phyloP scores from a whole-genome alignment of 2,113 vertebrate genomes.

The Spermophilus dauricus region DNA sequence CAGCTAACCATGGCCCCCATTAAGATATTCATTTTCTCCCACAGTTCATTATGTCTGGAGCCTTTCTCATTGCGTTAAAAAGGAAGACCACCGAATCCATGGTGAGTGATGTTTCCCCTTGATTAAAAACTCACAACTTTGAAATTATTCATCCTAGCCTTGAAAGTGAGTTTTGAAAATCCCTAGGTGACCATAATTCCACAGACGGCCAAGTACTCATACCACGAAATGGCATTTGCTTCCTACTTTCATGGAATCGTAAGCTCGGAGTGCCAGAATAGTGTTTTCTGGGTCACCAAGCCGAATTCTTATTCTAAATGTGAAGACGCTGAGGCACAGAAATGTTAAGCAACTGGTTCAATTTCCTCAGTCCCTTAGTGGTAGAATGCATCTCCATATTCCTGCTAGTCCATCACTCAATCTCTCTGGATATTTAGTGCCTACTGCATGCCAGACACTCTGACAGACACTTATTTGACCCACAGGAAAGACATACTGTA shows the following conservation, averaged over 20 bases:
- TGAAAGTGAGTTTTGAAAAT: constrained; percentile 1
- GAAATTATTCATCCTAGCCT: neutral
- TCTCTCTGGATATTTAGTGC: neutral
- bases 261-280: neutral
- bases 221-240: neutral
- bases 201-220: neutral
- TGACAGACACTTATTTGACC: neutral
- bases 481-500: neutral
- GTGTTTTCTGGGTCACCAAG: neutral
- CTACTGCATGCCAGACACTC: neutral
- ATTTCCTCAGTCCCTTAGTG: neutral
- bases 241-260: neutral
- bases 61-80: constrained; percentile 72
- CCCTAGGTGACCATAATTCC: neutral
- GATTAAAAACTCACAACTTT: neutral
- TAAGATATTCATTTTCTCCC: constrained; percentile 47
- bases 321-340: neutral
- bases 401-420: neutral
- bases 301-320: neutral
- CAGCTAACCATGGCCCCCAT: neutral
- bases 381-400: neutral
- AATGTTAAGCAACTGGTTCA: neutral
- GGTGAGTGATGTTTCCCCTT: constrained; percentile 69
- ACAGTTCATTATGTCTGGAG: constrained; percentile 81
- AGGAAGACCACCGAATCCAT: constrained; percentile 68